Evolutionary conservation across 2,797 vertebrate genomes (phyloP).

Genomic region (Onychomys torridus): DNA sequence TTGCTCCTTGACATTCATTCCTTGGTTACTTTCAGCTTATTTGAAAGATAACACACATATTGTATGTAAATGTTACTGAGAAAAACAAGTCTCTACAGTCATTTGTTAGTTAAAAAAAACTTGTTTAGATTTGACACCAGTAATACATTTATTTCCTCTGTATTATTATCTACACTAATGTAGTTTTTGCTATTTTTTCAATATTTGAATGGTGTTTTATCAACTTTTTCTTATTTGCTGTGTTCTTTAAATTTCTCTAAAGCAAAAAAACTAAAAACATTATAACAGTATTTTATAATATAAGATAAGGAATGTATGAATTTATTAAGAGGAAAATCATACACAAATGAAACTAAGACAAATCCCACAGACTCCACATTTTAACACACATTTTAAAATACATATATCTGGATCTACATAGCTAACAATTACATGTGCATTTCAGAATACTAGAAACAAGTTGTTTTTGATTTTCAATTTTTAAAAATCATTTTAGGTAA

Average conservation of each 20-base stretch:
- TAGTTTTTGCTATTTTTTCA: conserved; percentile 23
- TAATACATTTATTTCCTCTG: background rate
- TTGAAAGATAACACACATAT: background rate
- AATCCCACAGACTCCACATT: background rate
- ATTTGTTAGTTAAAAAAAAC: conserved; percentile 16
- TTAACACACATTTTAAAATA: background rate
- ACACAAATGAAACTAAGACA: background rate
- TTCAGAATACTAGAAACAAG: background rate
- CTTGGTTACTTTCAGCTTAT: background rate
- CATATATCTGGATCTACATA: background rate
- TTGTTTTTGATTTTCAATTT: conserved; percentile 21
- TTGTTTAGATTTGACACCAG: background rate
- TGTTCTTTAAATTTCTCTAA: conserved; percentile 29
- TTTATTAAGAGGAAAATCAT: background rate
- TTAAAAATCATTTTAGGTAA: background rate
- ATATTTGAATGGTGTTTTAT: background rate
- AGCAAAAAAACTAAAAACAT: background rate
- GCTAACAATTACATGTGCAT: background rate
- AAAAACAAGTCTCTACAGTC: background rate
- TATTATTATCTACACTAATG: background rate
- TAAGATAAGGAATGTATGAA: background rate
- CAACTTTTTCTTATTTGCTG: background rate
- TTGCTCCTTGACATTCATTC: background rate
- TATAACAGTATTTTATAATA: background rate
- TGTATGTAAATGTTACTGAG: background rate